These are phyloP conservation scores for Harpegnathos saltator DNA, from an alignment of 1,140 invertebrate species.

Conservation along the genomic window DNA sequence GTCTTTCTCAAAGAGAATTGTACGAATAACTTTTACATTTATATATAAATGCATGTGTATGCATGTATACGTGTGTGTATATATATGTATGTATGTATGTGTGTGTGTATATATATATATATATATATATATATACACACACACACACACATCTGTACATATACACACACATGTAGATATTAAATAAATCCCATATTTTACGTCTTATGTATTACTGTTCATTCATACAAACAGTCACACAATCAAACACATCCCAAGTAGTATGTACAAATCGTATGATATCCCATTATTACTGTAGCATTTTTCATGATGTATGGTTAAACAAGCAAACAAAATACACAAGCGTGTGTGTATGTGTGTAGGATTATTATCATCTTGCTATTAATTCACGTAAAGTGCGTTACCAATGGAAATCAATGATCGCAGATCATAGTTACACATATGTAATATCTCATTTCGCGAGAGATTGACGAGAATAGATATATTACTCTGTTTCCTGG, in stretches of 20 bases:
- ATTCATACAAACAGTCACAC: conserved; percentile 69
- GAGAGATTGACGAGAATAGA: conserved; percentile 56
- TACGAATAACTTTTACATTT: conserved; percentile 66
- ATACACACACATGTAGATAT: conserved; percentile 63
- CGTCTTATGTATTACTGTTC: conserved; percentile 69
- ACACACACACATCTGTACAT: too few species aligned
- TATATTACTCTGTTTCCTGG: conserved; percentile 61
- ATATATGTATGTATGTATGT: conserved; percentile 66
- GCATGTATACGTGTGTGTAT: conserved; percentile 20
- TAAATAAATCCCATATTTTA: conserved; percentile 58
- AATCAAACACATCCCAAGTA: conserved; percentile 63
- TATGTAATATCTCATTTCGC: conserved; percentile 41
- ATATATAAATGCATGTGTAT: conserved; percentile 68
- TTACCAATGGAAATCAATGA: conserved; percentile 35
- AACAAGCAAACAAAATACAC: conserved; percentile 77
- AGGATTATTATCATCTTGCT: conserved; percentile 59
- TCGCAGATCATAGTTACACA: conserved; percentile 21
- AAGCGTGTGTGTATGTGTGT: conserved; percentile 51
- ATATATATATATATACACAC: conserved; percentile 36
- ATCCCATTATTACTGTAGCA: conserved; percentile 63
- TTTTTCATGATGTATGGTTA: conserved; percentile 54
- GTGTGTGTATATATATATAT: conserved; percentile 55
- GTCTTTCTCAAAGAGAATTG: conserved; percentile 25
- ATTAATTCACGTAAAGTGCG: conserved; percentile 50
- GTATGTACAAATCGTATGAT: conserved; percentile 68